Conservation (phyloP, 2,888 invertebrate species). For the Tethea ocularis region DNA sequence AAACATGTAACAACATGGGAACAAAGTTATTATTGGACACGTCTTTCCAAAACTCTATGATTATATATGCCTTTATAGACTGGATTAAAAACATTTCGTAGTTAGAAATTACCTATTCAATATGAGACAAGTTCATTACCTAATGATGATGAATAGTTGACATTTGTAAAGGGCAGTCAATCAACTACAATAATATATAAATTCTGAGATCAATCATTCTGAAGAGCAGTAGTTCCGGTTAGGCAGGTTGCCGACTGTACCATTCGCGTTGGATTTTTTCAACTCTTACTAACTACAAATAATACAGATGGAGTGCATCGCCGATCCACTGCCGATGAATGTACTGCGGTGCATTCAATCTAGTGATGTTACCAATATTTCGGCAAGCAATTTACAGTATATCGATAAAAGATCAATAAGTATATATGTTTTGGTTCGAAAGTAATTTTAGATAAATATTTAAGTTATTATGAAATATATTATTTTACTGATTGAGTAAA, state of each 20-base stretch:
- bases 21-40: neutral
- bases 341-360: conserved; percentile 51
- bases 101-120: neutral
- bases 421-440: no score
- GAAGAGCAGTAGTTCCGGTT: conserved; percentile 27
- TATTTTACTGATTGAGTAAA: neutral
- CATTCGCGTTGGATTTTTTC: conserved; percentile 33
- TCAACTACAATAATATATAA: neutral
- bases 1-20: neutral
- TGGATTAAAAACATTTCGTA: neutral
- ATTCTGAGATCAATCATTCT: conserved; percentile 8
- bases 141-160: neutral
- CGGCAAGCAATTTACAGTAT: neutral
- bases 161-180: neutral
- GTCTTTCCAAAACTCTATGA: neutral
- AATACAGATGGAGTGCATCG: conserved; percentile 39
- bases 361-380: conserved; percentile 47
- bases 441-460: no score
- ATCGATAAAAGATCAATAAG: conserved; percentile 31
- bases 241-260: conserved; percentile 25
- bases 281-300: conserved; percentile 43
- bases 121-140: neutral
- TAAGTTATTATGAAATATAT: neutral
- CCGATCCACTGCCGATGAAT: conserved; percentile 39
- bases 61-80: neutral